phyloP scores from a whole-genome alignment of 1,140 invertebrate species.

The Drosophila repletoides region DNA sequence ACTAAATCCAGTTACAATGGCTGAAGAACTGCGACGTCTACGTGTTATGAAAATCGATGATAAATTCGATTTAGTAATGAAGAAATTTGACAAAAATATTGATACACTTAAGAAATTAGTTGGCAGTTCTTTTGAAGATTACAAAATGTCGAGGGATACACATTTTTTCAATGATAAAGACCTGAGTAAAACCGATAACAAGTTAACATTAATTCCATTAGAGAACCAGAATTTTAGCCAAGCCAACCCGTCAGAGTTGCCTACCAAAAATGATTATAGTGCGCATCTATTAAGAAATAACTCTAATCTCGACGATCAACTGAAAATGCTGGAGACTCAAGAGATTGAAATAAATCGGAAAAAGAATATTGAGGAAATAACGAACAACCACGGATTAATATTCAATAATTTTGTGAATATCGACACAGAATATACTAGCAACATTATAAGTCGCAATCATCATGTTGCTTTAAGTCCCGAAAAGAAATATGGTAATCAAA shows the following conservation, averaged over 20 bases:
- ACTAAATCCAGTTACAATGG: constrained; percentile 71
- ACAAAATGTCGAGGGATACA: too few relatives aligned
- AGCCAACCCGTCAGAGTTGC: neutral
- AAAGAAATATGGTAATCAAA: neutral
- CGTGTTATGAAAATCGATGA: constrained; percentile 26
- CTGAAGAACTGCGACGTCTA: constrained; percentile 48
- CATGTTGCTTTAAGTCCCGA: neutral
- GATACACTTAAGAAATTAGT: constrained; percentile 75
- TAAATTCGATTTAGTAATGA: constrained; percentile 67
- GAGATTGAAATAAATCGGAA: constrained; percentile 73
- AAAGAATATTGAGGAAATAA: constrained; percentile 57
- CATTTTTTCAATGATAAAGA: too few relatives aligned
- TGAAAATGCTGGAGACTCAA: constrained; percentile 71
- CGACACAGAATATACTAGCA: neutral
- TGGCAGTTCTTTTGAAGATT: constrained; percentile 66
- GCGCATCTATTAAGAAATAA: constrained; percentile 69
- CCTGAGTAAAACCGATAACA: too few relatives aligned
- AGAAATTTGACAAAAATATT: constrained; percentile 76
- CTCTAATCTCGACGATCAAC: constrained; percentile 72
- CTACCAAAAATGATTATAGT: constrained; percentile 38
- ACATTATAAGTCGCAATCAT: too few relatives aligned
- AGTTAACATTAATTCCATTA: constrained; percentile 1
- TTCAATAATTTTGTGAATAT: constrained; percentile 7
- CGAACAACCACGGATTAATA: neutral
- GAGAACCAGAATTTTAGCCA: neutral